A percentile compares a stretch with the other conserved stretches of the same genome.
phyloP scores from a whole-genome alignment of 1,140 invertebrate genomes.

The Oryctes rhinoceros region DNA sequence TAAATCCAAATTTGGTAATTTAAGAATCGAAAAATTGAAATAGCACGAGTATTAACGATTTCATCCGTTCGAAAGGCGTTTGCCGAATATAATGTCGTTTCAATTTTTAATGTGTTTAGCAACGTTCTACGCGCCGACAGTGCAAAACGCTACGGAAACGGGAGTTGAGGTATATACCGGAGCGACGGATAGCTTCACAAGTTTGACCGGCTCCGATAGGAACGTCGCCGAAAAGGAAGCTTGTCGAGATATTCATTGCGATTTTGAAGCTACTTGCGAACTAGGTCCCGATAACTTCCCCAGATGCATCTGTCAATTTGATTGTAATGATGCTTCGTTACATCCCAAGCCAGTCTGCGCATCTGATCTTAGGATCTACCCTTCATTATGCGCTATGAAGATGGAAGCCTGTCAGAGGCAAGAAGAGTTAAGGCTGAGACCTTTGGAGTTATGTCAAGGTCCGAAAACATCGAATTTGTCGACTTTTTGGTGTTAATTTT shows the following conservation, averaged over 20 bases:
- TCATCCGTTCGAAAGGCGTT: neutral
- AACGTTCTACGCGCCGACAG: slow-evolving; percentile 51
- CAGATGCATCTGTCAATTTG: slow-evolving; percentile 79
- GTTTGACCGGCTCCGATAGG: slow-evolving; percentile 46
- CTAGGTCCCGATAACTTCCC: slow-evolving; percentile 78
- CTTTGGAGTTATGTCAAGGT: slow-evolving; percentile 86
- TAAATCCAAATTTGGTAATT: too few species aligned
- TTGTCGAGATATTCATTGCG: slow-evolving; percentile 83
- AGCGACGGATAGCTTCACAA: slow-evolving; percentile 40
- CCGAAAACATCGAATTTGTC: slow-evolving; percentile 39
- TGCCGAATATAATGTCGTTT: neutral
- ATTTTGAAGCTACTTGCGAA: slow-evolving; percentile 85
- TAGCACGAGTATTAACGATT: too few species aligned
- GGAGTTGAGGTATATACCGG: slow-evolving; percentile 1
- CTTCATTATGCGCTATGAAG: slow-evolving; percentile 85
- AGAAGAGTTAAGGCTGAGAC: slow-evolving; percentile 79
- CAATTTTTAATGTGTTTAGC: slow-evolving; percentile 47
- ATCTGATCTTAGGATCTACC: slow-evolving; percentile 82
- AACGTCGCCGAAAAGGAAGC: slow-evolving; percentile 66
- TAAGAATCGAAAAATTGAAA: too few species aligned
- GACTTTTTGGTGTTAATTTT: neutral
- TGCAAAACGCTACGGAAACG: slow-evolving; percentile 44
- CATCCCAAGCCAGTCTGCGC: slow-evolving; percentile 78
- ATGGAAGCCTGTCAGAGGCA: slow-evolving; percentile 86
- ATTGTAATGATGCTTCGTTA: slow-evolving; percentile 66